Percentiles rank a stretch among this genome's conserved stretches.
phyloP scores from a whole-genome alignment of 2,888 invertebrate species.

The Rhabditoides inermis region DNA sequence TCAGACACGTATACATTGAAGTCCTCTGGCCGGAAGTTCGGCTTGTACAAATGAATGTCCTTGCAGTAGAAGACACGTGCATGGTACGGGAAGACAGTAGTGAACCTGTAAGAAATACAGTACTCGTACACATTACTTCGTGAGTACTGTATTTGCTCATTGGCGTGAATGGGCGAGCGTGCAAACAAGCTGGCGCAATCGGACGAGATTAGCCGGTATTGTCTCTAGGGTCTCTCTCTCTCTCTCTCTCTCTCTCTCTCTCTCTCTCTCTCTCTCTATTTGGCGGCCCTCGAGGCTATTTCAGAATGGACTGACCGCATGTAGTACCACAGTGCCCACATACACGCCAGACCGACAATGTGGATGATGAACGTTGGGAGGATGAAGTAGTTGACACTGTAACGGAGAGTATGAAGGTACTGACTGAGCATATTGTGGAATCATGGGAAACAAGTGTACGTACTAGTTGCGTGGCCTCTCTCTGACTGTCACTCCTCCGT shows the following conservation, averaged over 20 bases:
- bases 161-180: too few species aligned
- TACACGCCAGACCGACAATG: conserved; percentile 53
- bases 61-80: conserved; percentile 51
- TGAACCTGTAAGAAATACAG: conserved; percentile 50
- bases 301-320: conserved; percentile 55
- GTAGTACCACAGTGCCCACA: conserved; percentile 55
- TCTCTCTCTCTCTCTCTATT: too few species aligned
- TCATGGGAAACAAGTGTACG: background rate
- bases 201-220: too few species aligned
- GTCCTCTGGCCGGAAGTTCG: conserved; percentile 51
- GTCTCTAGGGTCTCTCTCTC: too few species aligned
- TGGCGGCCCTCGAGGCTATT: too few species aligned
- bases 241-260: too few species aligned
- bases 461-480: conserved; percentile 14
- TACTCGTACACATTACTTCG: too few species aligned
- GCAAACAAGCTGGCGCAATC: too few species aligned
- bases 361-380: conserved; percentile 55
- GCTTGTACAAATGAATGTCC: conserved; percentile 48
- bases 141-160: too few species aligned
- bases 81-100: conserved; percentile 52
- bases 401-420: too few species aligned
- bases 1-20: conserved; percentile 51
- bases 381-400: conserved; percentile 51
- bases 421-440: too few species aligned
- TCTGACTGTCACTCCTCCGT: conserved; percentile 37